phyloP scores from a whole-genome alignment of 2,888 invertebrate species.

The Orthonevra nobilis region DNA sequence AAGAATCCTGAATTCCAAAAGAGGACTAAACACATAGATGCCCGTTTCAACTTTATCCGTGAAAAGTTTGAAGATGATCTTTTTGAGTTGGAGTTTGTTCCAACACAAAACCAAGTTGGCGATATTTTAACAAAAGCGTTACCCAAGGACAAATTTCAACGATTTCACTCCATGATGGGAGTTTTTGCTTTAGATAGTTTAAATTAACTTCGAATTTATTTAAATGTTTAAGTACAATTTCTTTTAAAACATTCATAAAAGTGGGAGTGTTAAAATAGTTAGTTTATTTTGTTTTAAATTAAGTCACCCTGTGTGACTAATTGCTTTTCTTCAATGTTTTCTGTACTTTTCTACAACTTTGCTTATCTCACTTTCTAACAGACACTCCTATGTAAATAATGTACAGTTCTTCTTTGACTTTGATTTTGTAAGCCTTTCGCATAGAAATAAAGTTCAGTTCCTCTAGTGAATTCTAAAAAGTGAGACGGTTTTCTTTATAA shows the following conservation, averaged over 20 bases:
- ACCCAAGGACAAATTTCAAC: constrained; percentile 31
- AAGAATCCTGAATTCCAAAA: constrained; percentile 56
- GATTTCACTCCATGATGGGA: constrained; percentile 35
- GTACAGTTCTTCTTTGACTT: no score
- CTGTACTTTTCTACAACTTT: no score
- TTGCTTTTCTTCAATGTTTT: no score
- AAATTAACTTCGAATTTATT: constrained; percentile 1
- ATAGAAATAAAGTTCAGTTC: neutral
- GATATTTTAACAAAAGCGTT: constrained; percentile 38
- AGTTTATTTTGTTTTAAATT: no score
- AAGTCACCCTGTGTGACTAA: no score
- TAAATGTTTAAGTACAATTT: neutral
- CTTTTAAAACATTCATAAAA: constrained; percentile 14
- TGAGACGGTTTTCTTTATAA: neutral
- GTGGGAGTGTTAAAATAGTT: no score
- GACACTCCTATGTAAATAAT: no score
- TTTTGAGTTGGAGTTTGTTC: constrained; percentile 33
- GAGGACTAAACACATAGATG: constrained; percentile 54
- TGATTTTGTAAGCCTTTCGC: no score
- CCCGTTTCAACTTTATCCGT: constrained; percentile 24
- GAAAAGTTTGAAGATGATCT: constrained; percentile 18
- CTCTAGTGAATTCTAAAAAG: neutral
- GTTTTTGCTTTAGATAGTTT: neutral
- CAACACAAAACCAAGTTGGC: constrained; percentile 33
- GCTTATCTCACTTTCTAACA: no score